Base-by-base conservation (phyloP, 2,113 vertebrate species). In the Gallinago jamesoni region DNA sequence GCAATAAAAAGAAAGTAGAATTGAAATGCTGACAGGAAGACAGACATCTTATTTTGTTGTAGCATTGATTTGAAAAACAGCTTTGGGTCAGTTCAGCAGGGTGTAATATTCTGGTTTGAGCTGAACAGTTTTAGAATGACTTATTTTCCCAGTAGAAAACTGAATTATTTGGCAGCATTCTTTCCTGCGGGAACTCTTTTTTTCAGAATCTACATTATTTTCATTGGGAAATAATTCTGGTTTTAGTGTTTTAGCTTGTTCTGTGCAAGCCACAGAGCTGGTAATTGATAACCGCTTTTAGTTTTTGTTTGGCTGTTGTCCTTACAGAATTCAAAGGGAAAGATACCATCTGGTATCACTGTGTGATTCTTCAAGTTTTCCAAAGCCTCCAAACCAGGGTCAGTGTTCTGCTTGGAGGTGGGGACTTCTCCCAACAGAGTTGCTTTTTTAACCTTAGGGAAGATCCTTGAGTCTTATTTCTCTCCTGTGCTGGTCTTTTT, bases 111-210 rank as follows among this genome's bases (percentile, higher is more conserved):
- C 79, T 95, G 68, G 28, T 62, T 94, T 67, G 30, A 73, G 52
- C 31, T 59, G 52, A 80, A 64, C 43, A 45, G 72, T 86, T 88
- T 93, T 55, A 88, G 83, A 90, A 84, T 93, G 9, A 84, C 56
- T 95, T 90, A 35, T 75, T 90, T 96, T 94, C 92, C 63, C 73
- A 90, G 37, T 70, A 86, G 78, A 93, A 94, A 92, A 77, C 21
- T 1, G 56, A 81, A 67, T 84, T 90, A 89, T 67, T 96, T 94
- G 93, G 82, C 90, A 96, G 47, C 25, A 52, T 9, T 80, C 17
- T 60, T 94, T 89, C 72, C 76, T 64, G 30, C 19, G 9, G 72
- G 88, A 84, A 39, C 30, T 73, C 24, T 63, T 79, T 60, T 53
- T 67, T 84, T 15, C 59, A 67, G 39, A 87, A 89, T 57, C 56